Evolutionary conservation across 2,113 vertebrate species (phyloP), one percentile per base, ranked within the genome.

Genomic region (Sialia sialis): DNA sequence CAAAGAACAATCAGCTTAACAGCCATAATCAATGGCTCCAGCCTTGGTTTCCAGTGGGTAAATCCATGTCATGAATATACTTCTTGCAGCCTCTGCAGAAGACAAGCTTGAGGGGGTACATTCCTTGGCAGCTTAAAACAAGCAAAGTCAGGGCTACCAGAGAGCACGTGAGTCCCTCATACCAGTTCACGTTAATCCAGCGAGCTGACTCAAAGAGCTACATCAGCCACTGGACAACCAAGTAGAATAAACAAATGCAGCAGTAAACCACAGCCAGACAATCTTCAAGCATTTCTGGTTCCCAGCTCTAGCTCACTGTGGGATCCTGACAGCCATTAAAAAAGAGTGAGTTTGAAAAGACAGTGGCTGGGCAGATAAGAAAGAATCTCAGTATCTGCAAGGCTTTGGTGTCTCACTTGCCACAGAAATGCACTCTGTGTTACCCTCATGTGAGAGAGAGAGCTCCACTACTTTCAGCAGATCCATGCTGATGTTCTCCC

Each of bases 341-440:
- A 2, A 69, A 63, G 29, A 54, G 6, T 12, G 15, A 82, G 18
- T 72, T 41, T 67, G 60, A 48, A 67, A 22, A 13, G 29, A 58
- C 0, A 0, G 27, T 27, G 39, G 30, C n/a, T 74, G 59, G 60
- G 60, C 64, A 81, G 51, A 48, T 36, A 48, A 43, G 44, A 15
- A 56, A 62, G 36, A 82, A 78, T 34, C 21, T 23, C 59, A 32
- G 59, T 17, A 58, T n/a, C 34, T 23, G 19, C 41, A 22, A 64
- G 60, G 1, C 2, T 46, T 36, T 60, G 38, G 27, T 36, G 16
- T 54, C 34, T 54, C 34, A 67, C 38, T 34, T 43, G 76, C 30
- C 58, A 56, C 1, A 51, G 54, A 84, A 83, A 54, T 1, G 2
- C 2, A 13, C 0, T 0, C 44, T 29, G 16, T 3, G 1, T 13